A percentile compares a stretch with the other conserved stretches of the same genome.
Conservation (phyloP, 1,140 invertebrate species). For the Aphelinus atriplicis region DNA sequence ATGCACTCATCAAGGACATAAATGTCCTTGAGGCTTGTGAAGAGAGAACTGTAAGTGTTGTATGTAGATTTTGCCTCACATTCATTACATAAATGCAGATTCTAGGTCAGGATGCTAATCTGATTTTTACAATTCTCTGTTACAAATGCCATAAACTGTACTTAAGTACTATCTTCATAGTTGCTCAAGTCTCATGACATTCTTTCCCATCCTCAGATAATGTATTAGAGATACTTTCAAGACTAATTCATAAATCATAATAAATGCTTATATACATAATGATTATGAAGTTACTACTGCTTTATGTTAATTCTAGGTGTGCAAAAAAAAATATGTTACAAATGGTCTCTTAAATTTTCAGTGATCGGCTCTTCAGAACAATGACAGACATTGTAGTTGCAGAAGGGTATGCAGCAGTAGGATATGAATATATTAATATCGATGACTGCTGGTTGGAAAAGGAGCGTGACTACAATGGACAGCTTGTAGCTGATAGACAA, state of each 20-base stretch:
- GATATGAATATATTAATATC: constrained; percentile 94
- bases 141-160: constrained; percentile 12
- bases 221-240: constrained; percentile 1
- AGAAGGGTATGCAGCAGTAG: constrained; percentile 88
- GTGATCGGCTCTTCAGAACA: constrained; percentile 89
- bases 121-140: constrained; percentile 37
- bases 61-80: constrained; percentile 41
- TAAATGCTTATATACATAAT: constrained; percentile 16
- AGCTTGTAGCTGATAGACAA: constrained; percentile 85
- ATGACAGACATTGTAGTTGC: constrained; percentile 91
- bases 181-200: neutral
- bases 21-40: constrained; percentile 34
- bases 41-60: constrained; percentile 33
- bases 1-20: constrained; percentile 38
- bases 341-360: constrained; percentile 61
- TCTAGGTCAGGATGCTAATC: constrained; percentile 42
- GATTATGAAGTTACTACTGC: neutral
- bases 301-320: constrained; percentile 1
- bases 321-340: neutral
- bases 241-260: constrained; percentile 24
- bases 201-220: constrained; percentile 2
- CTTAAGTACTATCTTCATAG: neutral
- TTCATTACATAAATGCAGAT: constrained; percentile 41
- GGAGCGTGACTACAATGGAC: constrained; percentile 77
- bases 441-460: constrained; percentile 96